Conservation (phyloP, 2,113 vertebrate genomes). For the Chionis minor region DNA sequence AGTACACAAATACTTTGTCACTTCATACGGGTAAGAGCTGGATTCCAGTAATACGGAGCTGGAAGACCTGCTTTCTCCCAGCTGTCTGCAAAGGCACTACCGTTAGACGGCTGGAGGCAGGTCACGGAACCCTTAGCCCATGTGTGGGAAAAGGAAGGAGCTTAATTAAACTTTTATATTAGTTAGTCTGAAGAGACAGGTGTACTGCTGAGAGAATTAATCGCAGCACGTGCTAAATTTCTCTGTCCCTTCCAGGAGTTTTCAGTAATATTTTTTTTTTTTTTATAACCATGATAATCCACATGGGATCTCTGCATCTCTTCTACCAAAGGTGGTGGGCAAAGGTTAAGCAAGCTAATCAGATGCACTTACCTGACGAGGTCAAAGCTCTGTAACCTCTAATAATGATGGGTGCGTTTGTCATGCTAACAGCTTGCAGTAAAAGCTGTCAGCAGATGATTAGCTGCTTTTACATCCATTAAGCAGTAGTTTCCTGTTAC, state of each 20-base stretch:
- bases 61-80: background rate
- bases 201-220: background rate
- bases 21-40: constrained; percentile 77
- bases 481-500: background rate
- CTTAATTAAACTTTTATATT: background rate
- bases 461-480: background rate
- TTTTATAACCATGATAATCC: background rate
- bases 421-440: background rate
- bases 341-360: background rate
- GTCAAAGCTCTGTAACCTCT: background rate
- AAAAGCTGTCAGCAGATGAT: background rate
- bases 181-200: background rate
- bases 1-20: constrained; percentile 80
- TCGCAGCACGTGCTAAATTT: background rate
- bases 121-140: background rate
- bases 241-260: background rate
- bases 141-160: background rate
- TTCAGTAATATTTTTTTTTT: background rate
- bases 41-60: background rate
- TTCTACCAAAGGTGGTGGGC: background rate
- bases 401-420: background rate
- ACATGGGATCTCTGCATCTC: background rate
- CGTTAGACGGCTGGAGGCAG: background rate
- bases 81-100: background rate
- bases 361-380: background rate